Conservation (phyloP, 1,140 invertebrate genomes). For the Augochlora pura region DNA sequence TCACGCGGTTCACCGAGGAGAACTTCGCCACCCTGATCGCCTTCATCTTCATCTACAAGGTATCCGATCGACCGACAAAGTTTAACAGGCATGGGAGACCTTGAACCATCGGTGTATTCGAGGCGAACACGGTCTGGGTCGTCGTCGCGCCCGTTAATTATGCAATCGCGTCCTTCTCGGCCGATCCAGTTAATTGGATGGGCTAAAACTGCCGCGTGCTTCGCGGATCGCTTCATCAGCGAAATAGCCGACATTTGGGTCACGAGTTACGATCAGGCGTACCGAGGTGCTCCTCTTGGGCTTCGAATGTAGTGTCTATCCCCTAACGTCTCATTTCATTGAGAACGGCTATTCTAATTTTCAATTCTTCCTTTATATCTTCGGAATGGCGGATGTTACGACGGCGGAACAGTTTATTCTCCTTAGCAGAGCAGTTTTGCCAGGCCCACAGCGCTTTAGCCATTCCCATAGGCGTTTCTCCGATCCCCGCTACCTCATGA, state of each 20-base stretch:
- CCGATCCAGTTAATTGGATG: constrained; percentile 44
- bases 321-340: too few species aligned
- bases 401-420: too few species aligned
- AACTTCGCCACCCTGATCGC: constrained; percentile 99
- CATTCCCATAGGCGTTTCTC: too few species aligned
- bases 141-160: constrained; percentile 10
- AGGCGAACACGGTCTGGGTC: not conserved
- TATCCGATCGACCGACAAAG: constrained; percentile 69
- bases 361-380: too few species aligned
- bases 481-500: too few species aligned
- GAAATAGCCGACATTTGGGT: constrained; percentile 40
- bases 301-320: constrained; percentile 9
- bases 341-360: too few species aligned
- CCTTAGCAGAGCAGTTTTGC: too few species aligned
- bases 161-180: constrained; percentile 18
- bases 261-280: constrained; percentile 16
- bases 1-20: constrained; percentile 99
- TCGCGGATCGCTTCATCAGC: constrained; percentile 44
- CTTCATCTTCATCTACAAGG: constrained; percentile 99
- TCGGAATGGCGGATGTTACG: too few species aligned
- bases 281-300: constrained; percentile 16
- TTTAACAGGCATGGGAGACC: not conserved
- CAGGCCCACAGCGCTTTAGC: too few species aligned
- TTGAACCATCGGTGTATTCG: not conserved
- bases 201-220: constrained; percentile 28